phyloP scores from a whole-genome alignment of 2,888 invertebrate species.

The Limnephilus marmoratus region DNA sequence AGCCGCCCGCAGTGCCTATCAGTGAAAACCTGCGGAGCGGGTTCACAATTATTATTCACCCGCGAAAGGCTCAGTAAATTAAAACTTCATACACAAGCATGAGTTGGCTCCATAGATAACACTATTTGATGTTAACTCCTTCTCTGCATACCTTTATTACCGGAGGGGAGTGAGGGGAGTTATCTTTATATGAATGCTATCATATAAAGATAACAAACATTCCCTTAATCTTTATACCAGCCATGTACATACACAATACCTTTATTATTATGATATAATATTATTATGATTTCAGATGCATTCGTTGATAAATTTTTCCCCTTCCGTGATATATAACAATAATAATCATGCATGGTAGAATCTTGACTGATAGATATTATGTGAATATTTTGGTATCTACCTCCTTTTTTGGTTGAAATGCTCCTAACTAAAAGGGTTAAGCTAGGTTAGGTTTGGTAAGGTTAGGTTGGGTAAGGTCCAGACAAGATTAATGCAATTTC shows the following conservation, averaged over 20 bases:
- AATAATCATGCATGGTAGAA: background rate
- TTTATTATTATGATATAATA: background rate
- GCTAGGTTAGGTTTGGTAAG: background rate
- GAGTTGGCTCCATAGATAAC: background rate
- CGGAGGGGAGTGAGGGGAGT: background rate
- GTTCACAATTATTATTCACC: constrained; percentile 4
- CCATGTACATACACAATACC: background rate
- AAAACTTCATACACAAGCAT: constrained; percentile 18
- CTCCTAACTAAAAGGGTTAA: background rate
- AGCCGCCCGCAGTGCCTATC: too few relatives aligned
- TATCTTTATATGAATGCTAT: background rate
- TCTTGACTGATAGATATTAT: background rate
- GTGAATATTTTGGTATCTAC: background rate
- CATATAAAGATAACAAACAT: background rate
- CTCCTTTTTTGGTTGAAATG: background rate
- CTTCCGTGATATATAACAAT: background rate
- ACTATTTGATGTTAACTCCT: background rate
- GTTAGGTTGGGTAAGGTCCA: too few relatives aligned
- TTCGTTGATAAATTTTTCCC: background rate
- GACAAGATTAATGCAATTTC: too few relatives aligned
- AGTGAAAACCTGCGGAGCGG: too few relatives aligned
- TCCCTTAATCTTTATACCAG: background rate
- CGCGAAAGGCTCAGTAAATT: constrained; percentile 35
- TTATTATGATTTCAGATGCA: background rate
- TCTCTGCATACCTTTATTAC: background rate